Conservation (phyloP, 2,113 vertebrate species). For the Oreotrochilus melanogaster region DNA sequence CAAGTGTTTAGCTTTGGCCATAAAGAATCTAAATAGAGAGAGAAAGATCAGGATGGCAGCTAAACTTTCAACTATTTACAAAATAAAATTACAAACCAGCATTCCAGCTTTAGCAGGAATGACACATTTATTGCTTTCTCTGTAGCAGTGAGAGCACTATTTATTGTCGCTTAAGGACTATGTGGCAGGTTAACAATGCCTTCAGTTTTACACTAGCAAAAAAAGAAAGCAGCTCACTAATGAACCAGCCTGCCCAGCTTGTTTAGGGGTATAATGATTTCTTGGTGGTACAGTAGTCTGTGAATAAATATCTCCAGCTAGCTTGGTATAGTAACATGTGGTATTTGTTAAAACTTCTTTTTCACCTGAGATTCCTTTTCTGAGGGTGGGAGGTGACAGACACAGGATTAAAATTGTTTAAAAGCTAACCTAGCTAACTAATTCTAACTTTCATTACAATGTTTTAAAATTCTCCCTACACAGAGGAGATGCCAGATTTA, state of each 20-base stretch:
- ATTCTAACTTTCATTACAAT: background rate
- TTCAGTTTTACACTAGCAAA: conserved; percentile 51
- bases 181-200: conserved; percentile 52
- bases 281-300: conserved; percentile 30
- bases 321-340: background rate
- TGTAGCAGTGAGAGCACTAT: conserved; percentile 51
- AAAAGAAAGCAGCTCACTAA: conserved; percentile 41
- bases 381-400: background rate
- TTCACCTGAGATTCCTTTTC: background rate
- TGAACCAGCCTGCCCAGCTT: conserved; percentile 41
- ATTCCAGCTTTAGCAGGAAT: conserved; percentile 49
- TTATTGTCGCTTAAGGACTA: conserved; percentile 66
- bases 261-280: conserved; percentile 44
- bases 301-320: background rate
- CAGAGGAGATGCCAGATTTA: background rate
- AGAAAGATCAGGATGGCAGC: conserved; percentile 45
- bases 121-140: conserved; percentile 61
- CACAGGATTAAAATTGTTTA: background rate
- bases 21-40: conserved; percentile 59
- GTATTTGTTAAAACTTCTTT: background rate
- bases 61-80: conserved; percentile 57
- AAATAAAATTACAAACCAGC: conserved; percentile 57
- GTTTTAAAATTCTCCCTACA: background rate
- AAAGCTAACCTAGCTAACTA: conserved; percentile 4
- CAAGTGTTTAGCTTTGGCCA: conserved; percentile 42